Evolutionary conservation across 2,113 vertebrate species (phyloP).

Genomic region (Strix aluco): DNA sequence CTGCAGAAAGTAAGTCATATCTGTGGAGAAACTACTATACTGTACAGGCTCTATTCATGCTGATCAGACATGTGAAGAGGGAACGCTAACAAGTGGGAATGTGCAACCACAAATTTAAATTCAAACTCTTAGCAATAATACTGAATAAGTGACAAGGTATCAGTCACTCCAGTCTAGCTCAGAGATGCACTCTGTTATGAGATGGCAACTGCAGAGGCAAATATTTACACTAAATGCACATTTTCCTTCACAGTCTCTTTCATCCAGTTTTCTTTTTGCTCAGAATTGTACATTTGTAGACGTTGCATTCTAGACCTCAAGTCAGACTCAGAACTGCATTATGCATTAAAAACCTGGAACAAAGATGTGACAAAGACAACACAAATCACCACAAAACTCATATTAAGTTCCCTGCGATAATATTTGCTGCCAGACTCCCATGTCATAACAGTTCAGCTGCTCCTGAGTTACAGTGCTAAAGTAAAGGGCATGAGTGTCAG

Average conservation of each 20-base stretch:
- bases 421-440: neutral
- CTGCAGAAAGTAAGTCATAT: neutral
- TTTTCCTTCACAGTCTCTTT: neutral
- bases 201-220: neutral
- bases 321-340: neutral
- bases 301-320: fast-evolving
- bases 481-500: neutral
- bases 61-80: fast-evolving
- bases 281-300: neutral
- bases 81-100: fast-evolving
- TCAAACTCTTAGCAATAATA: neutral
- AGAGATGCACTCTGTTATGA: fast-evolving
- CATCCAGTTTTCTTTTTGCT: neutral
- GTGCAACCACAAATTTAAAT: neutral
- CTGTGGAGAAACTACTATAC: neutral
- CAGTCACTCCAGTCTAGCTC: neutral
- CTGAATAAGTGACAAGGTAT: neutral
- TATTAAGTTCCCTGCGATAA: neutral
- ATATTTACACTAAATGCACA: neutral
- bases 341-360: neutral
- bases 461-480: neutral
- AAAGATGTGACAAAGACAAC: neutral
- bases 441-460: neutral
- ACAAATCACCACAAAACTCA: neutral
- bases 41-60: fast-evolving